These are phyloP conservation scores for Chelonus insularis DNA, from an alignment of 1,140 invertebrate genomes.

Conservation along the genomic window DNA sequence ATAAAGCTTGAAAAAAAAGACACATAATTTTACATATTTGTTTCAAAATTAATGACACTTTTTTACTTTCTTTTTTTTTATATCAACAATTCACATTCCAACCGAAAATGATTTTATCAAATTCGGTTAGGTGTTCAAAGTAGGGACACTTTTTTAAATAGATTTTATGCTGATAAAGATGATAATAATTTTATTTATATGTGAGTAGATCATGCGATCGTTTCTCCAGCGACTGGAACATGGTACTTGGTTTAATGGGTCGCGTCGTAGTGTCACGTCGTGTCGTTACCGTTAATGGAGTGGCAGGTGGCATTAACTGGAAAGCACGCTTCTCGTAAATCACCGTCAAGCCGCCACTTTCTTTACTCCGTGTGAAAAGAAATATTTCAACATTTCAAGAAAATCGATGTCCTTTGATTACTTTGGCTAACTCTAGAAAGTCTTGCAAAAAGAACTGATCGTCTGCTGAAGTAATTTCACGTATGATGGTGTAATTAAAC, in stretches of 20 bases:
- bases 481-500: too few relatives aligned
- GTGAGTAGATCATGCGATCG: neutral
- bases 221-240: constrained; percentile 4
- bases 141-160: too few relatives aligned
- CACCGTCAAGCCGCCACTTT: constrained; percentile 23
- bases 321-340: constrained; percentile 27
- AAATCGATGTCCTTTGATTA: neutral
- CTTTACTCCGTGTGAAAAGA: neutral
- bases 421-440: neutral
- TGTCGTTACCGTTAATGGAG: constrained; percentile 31
- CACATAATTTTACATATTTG: too few relatives aligned
- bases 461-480: too few relatives aligned
- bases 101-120: too few relatives aligned
- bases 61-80: too few relatives aligned
- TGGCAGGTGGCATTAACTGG: constrained; percentile 31
- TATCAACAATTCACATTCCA: too few relatives aligned
- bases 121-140: too few relatives aligned
- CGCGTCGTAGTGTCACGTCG: constrained; percentile 21
- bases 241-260: constrained; percentile 16
- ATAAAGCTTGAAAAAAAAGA: too few relatives aligned
- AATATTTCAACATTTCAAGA: neutral
- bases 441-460: neutral
- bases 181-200: neutral
- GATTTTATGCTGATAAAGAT: too few relatives aligned
- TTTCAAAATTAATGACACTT: too few relatives aligned